A percentile compares a stretch with the other conserved stretches of the same genome.
Evolutionary conservation across 2,797 vertebrate species (phyloP).

Genomic region (Scolopax bukidnonensis): DNA sequence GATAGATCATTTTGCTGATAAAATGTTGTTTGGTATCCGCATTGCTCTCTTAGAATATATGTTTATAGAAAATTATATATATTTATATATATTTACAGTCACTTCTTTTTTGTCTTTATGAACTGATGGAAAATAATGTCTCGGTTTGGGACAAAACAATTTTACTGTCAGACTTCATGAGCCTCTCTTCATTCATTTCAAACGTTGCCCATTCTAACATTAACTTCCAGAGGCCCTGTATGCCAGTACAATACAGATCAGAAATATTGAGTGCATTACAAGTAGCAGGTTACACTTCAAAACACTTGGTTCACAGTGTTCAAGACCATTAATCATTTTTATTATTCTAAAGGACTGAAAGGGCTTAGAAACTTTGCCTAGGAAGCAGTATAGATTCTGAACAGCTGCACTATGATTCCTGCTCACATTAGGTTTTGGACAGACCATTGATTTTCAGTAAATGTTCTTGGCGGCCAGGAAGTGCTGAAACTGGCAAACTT

Average conservation of each 20-base stretch:
- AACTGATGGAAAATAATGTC: background rate
- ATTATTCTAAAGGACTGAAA: slow-evolving; percentile 73
- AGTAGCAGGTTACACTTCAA: slow-evolving; percentile 78
- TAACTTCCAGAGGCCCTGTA: background rate
- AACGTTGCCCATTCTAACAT: background rate
- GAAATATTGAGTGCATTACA: slow-evolving; percentile 74
- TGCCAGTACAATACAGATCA: slow-evolving; percentile 58
- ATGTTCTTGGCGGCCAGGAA: slow-evolving; percentile 65
- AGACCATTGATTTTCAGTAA: slow-evolving; percentile 71
- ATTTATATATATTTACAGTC: background rate
- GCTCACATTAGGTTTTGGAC: slow-evolving; percentile 71
- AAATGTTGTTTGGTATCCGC: background rate
- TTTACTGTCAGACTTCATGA: background rate
- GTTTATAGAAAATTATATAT: background rate
- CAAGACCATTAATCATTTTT: slow-evolving; percentile 74
- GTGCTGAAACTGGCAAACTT: slow-evolving; percentile 64
- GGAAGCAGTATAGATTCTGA: slow-evolving; percentile 72
- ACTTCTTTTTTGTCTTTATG: background rate
- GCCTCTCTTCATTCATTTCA: slow-evolving; percentile 2
- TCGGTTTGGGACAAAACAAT: background rate
- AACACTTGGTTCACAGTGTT: slow-evolving; percentile 74
- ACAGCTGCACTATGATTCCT: slow-evolving; percentile 69
- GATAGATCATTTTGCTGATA: background rate
- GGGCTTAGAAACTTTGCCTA: slow-evolving; percentile 72
- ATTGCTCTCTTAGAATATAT: background rate